Evolutionary conservation across 2,888 invertebrate species (phyloP).

Genomic region (Imbricaverruca yamaguchii): DNA sequence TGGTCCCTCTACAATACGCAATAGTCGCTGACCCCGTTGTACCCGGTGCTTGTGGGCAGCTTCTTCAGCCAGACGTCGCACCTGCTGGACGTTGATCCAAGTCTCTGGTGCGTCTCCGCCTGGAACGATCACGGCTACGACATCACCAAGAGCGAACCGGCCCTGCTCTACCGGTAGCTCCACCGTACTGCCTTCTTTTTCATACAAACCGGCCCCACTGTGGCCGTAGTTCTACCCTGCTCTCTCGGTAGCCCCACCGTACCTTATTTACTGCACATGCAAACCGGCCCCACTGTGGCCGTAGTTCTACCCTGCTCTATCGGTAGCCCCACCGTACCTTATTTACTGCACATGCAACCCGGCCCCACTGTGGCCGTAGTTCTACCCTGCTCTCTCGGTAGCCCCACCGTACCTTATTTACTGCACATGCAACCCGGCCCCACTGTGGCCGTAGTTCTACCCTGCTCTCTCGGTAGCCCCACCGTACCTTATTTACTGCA

Average conservation of each 20-base stretch:
- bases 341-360: no score
- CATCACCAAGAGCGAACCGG: slow-evolving; percentile 49
- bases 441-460: no score
- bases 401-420: no score
- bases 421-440: no score
- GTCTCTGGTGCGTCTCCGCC: slow-evolving; percentile 51
- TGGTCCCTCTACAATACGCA: no score
- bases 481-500: no score
- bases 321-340: slow-evolving; percentile 7
- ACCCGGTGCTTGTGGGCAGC: slow-evolving; percentile 36
- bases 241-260: slow-evolving; percentile 19
- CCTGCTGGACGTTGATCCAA: slow-evolving; percentile 47
- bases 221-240: slow-evolving; percentile 44
- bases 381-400: slow-evolving; percentile 36
- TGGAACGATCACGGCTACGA: slow-evolving; percentile 56
- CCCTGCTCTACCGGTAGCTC: slow-evolving; percentile 29
- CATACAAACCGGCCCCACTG: no score
- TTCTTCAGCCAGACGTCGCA: slow-evolving; percentile 50
- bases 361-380: slow-evolving; percentile 41
- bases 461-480: slow-evolving; percentile 23
- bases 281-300: no score
- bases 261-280: no score
- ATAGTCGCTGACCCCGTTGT: no score
- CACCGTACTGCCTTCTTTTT: no score
- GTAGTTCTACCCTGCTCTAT: slow-evolving; percentile 32